Conservation (phyloP, 2,113 vertebrate species). For the Carollia perspicillata region DNA sequence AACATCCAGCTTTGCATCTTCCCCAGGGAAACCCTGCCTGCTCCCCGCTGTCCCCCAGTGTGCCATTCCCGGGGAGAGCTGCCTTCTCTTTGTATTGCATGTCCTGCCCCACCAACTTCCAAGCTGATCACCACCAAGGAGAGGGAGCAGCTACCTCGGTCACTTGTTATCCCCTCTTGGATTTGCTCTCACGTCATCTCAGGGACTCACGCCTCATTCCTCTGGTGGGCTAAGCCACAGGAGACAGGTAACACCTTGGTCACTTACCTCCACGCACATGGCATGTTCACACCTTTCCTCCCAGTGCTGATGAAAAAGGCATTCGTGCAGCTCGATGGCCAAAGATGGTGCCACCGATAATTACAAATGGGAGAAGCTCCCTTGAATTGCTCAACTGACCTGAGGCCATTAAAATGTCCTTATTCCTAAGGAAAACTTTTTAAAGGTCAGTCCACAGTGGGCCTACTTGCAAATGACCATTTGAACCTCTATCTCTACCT, state of each 20-base stretch:
- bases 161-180: neutral
- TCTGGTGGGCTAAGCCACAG: accelerated
- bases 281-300: neutral
- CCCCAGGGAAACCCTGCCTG: neutral
- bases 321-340: neutral
- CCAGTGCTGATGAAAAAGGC: neutral
- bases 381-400: neutral
- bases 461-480: neutral
- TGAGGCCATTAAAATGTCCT: neutral
- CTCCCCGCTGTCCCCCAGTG: accelerated
- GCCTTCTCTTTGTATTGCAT: neutral
- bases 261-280: accelerated
- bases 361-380: neutral
- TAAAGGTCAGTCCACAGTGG: neutral
- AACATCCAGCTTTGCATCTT: neutral
- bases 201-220: neutral
- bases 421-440: neutral
- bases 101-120: neutral
- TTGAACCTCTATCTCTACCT: neutral
- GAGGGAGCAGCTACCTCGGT: neutral
- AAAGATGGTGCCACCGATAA: neutral
- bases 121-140: neutral
- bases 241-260: neutral
- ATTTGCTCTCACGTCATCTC: neutral
- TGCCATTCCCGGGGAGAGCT: neutral